Percentiles rank a stretch among this genome's conserved stretches.
phyloP scores from a whole-genome alignment of 2,797 vertebrate genomes.

The Dryobates pubescens region DNA sequence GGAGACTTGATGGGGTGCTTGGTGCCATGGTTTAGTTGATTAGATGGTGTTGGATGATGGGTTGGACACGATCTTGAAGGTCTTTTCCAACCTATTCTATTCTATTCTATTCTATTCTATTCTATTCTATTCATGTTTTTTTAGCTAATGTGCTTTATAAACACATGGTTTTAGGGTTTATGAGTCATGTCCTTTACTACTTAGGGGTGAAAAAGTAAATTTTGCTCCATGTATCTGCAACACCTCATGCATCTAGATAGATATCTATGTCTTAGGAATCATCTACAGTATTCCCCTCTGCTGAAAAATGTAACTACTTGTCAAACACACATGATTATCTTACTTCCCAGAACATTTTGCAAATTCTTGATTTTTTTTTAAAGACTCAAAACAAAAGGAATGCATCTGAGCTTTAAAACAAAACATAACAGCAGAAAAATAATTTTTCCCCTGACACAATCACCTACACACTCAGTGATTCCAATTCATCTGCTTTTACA shows the following conservation, averaged over 20 bases:
- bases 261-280: not conserved
- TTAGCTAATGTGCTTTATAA: not conserved
- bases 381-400: not conserved
- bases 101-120: too few relatives aligned
- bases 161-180: not conserved
- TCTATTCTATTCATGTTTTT: not conserved
- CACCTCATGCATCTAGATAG: accelerated
- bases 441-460: not conserved
- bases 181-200: not conserved
- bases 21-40: too few relatives aligned
- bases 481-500: not conserved
- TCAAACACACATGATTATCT: not conserved
- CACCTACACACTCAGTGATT: not conserved
- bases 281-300: not conserved
- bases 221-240: not conserved
- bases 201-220: not conserved
- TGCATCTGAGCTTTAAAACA: not conserved
- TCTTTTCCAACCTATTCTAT: too few relatives aligned
- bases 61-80: too few relatives aligned
- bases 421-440: not conserved
- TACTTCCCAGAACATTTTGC: not conserved
- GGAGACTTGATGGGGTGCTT: too few relatives aligned
- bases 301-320: not conserved
- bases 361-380: not conserved
- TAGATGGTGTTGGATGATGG: too few relatives aligned